Base-by-base conservation (phyloP, 2,113 vertebrate genomes). In the Eretmochelys imbricata region DNA sequence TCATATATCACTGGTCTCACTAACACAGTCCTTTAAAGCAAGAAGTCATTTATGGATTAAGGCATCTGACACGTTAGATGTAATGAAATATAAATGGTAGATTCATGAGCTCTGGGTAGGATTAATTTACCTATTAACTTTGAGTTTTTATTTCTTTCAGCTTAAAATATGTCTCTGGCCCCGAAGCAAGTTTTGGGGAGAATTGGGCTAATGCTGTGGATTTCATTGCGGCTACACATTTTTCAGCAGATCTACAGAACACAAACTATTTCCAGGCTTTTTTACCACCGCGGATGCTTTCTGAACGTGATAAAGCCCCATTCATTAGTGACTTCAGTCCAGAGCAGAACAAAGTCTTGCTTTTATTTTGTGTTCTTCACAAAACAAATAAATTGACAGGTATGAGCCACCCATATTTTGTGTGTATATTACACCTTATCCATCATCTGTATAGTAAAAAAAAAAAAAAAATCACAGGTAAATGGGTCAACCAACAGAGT, bases 281-380 rank as follows among this genome's bases (percentile, higher is more conserved):
- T n/a, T 89, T 99, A 76, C 98, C 98, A 2, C 95, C 88, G 7
- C 96, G 96, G 81, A 84, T 97, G 17, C 97, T 99, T 1, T 3
- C 50, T 51, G 57, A 86, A 49, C 48, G 8, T 6, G 98, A 99
- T 72, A 49, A 27, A 31, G 48, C 20, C n/a, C 95, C 97, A 6
- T 50, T 8, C 69, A 97, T 98, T 69, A 69, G 3, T 24, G 95
- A 97, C 87, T 98, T 99, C 86, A 98, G 93, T 50, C 4, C 53
- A 27, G 27, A 88, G 81, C 97, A 99, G 87, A 98, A 98, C 5
- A 55, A 0, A 11, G 49, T 98, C 50, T 35, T 98, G 82, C 7
- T 93, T 82, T 20, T 54, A 55, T 1, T 98, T 84, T 82, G 79
- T 25, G 1, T 0, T 80, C 69, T 99, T 88, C 9, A 48, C 3